Conservation (phyloP, 2,113 vertebrate genomes). For the Lophotis ruficrista region DNA sequence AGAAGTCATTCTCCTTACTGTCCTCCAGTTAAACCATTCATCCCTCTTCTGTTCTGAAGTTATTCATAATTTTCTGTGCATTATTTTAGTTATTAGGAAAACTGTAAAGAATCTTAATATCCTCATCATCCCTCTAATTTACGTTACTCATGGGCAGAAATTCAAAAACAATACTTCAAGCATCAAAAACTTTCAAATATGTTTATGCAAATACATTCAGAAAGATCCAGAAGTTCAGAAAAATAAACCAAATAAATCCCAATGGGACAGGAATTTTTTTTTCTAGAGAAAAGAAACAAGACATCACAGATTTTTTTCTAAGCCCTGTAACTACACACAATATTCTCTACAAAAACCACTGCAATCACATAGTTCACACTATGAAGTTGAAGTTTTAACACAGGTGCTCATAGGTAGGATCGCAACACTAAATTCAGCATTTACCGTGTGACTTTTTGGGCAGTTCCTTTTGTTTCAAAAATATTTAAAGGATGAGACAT, state of each 20-base stretch:
- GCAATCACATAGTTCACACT: conserved; percentile 14
- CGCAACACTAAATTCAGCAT: not conserved
- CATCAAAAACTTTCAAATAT: not conserved
- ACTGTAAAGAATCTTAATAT: not conserved
- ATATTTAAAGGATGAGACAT: not conserved
- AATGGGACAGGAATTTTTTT: not conserved
- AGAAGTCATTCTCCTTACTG: not conserved
- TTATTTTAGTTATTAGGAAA: not conserved
- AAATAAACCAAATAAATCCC: conserved; percentile 50
- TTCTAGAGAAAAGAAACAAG: conserved; percentile 34
- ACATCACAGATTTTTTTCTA: conserved; percentile 30
- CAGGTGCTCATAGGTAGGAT: not conserved
- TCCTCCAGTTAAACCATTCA: not conserved
- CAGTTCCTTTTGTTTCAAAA: not conserved
- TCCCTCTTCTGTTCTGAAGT: not conserved
- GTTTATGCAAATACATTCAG: conserved; percentile 13
- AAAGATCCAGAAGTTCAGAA: conserved; percentile 54
- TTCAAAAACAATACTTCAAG: not conserved
- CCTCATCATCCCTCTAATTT: not conserved
- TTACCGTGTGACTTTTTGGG: not conserved
- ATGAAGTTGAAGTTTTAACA: not conserved
- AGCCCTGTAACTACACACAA: conserved; percentile 24
- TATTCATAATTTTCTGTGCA: not conserved
- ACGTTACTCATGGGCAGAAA: not conserved
- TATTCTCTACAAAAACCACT: conserved; percentile 40